phyloP scores from a whole-genome alignment of 2,888 invertebrate genomes.

The Lumbricus terrestris region DNA sequence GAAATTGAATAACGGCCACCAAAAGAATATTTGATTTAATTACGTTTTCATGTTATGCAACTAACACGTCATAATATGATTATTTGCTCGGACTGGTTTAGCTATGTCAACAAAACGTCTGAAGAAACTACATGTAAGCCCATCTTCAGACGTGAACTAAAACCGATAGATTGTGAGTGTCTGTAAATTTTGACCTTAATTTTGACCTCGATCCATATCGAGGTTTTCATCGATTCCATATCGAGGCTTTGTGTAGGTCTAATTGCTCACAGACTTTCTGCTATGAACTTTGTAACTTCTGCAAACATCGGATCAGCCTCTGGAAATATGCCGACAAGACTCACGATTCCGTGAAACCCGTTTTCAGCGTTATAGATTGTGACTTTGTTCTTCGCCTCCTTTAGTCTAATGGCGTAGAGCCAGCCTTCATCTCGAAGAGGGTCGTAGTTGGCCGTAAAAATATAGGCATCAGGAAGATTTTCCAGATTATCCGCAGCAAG shows the following conservation, averaged over 20 bases:
- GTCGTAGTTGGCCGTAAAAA: constrained; percentile 21
- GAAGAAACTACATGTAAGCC: too few relatives aligned
- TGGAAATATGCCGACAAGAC: neutral
- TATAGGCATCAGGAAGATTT: constrained; percentile 20
- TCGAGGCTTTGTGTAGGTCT: neutral
- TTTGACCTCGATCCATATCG: too few relatives aligned
- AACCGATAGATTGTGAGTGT: too few relatives aligned
- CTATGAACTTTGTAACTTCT: neutral
- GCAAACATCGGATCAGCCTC: neutral
- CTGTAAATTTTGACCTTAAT: too few relatives aligned
- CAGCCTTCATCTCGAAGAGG: constrained; percentile 23
- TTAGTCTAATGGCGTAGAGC: constrained; percentile 17
- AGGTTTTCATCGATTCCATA: too few relatives aligned
- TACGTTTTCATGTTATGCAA: too few relatives aligned
- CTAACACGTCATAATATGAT: too few relatives aligned
- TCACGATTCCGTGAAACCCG: constrained; percentile 20
- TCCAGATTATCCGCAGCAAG: constrained; percentile 13
- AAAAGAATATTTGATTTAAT: too few relatives aligned
- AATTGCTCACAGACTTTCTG: neutral
- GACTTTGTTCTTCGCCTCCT: constrained; percentile 12
- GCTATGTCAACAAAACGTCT: too few relatives aligned
- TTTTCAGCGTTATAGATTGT: neutral
- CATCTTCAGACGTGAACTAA: too few relatives aligned
- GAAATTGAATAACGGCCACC: too few relatives aligned
- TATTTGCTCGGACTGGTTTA: too few relatives aligned